Base-by-base conservation (phyloP, 2,888 invertebrate species). In the Lamellibrachia columna region DNA sequence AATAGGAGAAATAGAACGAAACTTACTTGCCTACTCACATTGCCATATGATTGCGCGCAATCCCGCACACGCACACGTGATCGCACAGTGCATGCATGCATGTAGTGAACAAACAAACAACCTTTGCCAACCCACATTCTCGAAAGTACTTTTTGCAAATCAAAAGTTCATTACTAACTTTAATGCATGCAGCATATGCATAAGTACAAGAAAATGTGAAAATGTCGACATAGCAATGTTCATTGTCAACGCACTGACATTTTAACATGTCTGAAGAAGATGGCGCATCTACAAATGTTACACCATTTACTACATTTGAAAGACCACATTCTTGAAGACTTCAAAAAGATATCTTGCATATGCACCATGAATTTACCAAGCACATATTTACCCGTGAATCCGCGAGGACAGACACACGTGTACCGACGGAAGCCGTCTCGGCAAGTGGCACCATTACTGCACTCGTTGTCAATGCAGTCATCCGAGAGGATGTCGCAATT, bases 241-340 rank as follows among this genome's bases (percentile, higher is more conserved):
- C 55, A 55, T 9, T 55, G 7, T 55, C 55, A 55, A 55, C 55
- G 55, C 55, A 55, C 55, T 55, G 55, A 55, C 55, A 55, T 55
- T 94, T 91, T 90, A 94, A 92, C 11, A 94, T 91, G 4, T 92
- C 91, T 53, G 95, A 95, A 93, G 95, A 96, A 53, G 91, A 93
- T 55, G 11, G 22, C 0, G 95, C 95, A 6, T 95, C 94, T 95
- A 95, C 95, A 2, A 95, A 95, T 28, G 94, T 75, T n/a, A 75
- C 22, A 75, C 22, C 6, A 22, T 75, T 15, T 75, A 75, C 15
- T n/a, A 15, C 4, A 22, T 2, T 22, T 75, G 11, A 75, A 75
- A 75, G 3, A n/a, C 6, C 6, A 22, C 2, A 75, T 75, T 75
- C 75, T 22, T 75, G 75, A 15, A 22, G n/a, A 40, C 40, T 40